phyloP scores from a whole-genome alignment of 2,888 invertebrate genomes.

The Microchrysa polita region DNA sequence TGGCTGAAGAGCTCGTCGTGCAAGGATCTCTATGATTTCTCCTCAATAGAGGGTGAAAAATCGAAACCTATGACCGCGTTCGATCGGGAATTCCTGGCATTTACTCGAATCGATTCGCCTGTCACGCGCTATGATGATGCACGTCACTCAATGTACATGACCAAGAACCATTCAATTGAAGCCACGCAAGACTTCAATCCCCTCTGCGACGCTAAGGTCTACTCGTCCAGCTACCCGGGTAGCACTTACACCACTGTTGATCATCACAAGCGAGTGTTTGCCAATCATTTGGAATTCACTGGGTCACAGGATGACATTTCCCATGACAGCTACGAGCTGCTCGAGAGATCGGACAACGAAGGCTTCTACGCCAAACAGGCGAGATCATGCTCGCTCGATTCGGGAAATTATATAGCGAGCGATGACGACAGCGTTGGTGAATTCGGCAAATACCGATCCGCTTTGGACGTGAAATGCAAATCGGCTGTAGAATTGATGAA shows the following conservation, averaged over 20 bases:
- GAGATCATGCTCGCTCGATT: constrained; percentile 79
- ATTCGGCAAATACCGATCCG: constrained; percentile 69
- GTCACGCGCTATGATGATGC: constrained; percentile 78
- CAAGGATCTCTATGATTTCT: constrained; percentile 81
- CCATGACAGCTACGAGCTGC: constrained; percentile 87
- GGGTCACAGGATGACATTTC: constrained; percentile 87
- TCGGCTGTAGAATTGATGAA: constrained; percentile 76
- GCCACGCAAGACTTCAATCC: constrained; percentile 72
- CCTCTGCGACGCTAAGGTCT: constrained; percentile 75
- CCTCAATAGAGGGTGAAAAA: constrained; percentile 70
- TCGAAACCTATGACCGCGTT: constrained; percentile 64
- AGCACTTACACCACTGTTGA: constrained; percentile 72
- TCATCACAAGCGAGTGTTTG: constrained; percentile 67
- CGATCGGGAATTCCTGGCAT: constrained; percentile 63
- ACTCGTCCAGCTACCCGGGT: constrained; percentile 88
- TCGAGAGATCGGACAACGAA: constrained; percentile 76
- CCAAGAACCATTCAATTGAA: constrained; percentile 73
- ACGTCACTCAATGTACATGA: constrained; percentile 71
- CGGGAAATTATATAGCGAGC: constrained; percentile 79
- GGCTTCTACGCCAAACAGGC: constrained; percentile 64
- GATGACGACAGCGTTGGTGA: constrained; percentile 74
- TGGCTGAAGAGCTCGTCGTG: constrained; percentile 86
- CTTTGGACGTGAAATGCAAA: constrained; percentile 71
- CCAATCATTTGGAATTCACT: constrained; percentile 63
- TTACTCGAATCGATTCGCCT: constrained; percentile 72